Conservation (phyloP, 2,888 invertebrate species). For the Polymixis flavicincta region DNA sequence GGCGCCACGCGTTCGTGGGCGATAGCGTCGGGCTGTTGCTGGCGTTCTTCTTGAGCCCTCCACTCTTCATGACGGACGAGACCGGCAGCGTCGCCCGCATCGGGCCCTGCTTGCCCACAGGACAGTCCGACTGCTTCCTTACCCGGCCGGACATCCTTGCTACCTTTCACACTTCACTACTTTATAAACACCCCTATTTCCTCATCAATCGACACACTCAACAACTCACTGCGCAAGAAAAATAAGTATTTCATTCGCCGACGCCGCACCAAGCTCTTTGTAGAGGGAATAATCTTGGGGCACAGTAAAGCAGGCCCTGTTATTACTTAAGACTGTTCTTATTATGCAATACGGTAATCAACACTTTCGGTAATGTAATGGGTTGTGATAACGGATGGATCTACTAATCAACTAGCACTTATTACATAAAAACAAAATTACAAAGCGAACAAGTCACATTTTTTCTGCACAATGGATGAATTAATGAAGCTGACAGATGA, state of each 20-base stretch:
- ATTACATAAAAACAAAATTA: constrained; percentile 85
- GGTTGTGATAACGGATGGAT: constrained; percentile 76
- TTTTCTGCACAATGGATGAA: constrained; percentile 90
- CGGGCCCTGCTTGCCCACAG: constrained; percentile 91
- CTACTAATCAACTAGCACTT: constrained; percentile 80
- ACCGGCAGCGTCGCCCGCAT: constrained; percentile 95
- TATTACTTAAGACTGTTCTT: constrained; percentile 60
- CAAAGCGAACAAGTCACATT: constrained; percentile 88
- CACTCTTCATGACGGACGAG: constrained; percentile 93
- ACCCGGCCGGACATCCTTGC: constrained; percentile 91
- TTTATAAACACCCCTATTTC: constrained; percentile 69
- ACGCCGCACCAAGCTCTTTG: constrained; percentile 87
- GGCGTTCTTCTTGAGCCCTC: constrained; percentile 91
- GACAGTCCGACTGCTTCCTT: constrained; percentile 93
- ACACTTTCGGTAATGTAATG: constrained; percentile 72
- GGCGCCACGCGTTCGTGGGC: constrained; percentile 92
- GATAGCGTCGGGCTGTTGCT: constrained; percentile 92
- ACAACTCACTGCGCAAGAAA: constrained; percentile 77
- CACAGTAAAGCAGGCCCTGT: constrained; percentile 64
- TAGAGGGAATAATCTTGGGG: constrained; percentile 80
- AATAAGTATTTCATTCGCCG: constrained; percentile 79
- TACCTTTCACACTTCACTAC: constrained; percentile 69
- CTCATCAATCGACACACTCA: constrained; percentile 72
- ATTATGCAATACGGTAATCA: constrained; percentile 70
- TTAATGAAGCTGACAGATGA: constrained; percentile 89